Conservation (phyloP, 2,113 vertebrate genomes). For the Mormyrus iriodes region DNA sequence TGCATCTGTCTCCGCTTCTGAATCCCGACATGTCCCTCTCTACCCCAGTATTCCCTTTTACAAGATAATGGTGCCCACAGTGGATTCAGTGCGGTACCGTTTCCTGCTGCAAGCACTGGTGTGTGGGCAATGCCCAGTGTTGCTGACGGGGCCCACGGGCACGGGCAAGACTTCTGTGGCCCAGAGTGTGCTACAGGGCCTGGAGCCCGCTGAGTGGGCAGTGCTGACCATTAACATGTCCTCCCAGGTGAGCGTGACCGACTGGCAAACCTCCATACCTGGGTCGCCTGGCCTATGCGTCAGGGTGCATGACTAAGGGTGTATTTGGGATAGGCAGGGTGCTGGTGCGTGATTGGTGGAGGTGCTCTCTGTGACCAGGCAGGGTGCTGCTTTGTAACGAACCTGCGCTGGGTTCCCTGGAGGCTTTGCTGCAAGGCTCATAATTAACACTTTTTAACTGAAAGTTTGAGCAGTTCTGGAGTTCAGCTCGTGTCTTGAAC, state of each 20-base stretch:
- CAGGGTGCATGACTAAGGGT: not conserved
- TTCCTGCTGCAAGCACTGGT: conserved; percentile 73
- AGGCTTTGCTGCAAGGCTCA: not conserved
- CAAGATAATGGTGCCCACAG: conserved; percentile 80
- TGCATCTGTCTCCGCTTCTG: not conserved
- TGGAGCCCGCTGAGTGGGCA: conserved; percentile 67
- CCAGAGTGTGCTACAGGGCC: conserved; percentile 66
- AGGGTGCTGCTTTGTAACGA: not conserved
- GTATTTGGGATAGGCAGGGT: not conserved
- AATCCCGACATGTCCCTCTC: not conserved
- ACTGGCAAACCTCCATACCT: not conserved
- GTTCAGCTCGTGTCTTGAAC: not conserved
- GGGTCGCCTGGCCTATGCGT: not conserved
- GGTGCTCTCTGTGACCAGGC: not conserved
- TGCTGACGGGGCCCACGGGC: conserved; percentile 75
- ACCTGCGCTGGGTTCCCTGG: not conserved
- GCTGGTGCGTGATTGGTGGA: not conserved
- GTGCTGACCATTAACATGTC: conserved; percentile 80
- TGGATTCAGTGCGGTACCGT: conserved; percentile 78
- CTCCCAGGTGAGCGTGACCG: conserved; percentile 64
- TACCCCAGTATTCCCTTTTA: conserved; percentile 71
- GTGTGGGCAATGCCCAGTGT: conserved; percentile 62
- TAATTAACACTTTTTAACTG: conserved; percentile 26
- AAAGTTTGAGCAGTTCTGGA: conserved; percentile 9
- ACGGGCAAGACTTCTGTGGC: conserved; percentile 82